These are phyloP conservation scores for Pegea sp. DNA, from an alignment of 23 tunicate species.

Conservation along the genomic window DNA sequence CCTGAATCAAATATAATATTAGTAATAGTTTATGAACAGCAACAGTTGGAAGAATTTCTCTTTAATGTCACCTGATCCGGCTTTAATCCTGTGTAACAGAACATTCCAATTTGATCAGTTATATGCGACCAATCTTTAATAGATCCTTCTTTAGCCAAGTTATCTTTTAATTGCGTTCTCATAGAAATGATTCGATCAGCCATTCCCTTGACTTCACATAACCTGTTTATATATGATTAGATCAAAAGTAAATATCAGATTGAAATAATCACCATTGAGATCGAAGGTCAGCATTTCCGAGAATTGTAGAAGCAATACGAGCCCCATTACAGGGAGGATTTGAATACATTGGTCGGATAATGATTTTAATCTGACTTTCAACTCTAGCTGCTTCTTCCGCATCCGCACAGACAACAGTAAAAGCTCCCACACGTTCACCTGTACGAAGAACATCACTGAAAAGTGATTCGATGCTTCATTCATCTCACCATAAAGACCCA, in stretches of 20 bases:
- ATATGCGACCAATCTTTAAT: constrained; percentile 69
- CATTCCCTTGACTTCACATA: constrained; percentile 76
- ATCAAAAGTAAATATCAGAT: not conserved
- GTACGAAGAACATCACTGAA: too few species aligned
- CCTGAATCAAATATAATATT: constrained; percentile 5
- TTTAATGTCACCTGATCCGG: constrained; percentile 29
- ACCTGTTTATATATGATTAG: constrained; percentile 7
- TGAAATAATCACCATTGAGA: constrained; percentile 20
- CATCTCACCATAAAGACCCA: constrained; percentile 76
- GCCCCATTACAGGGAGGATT: constrained; percentile 97
- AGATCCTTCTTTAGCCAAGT: constrained; percentile 64
- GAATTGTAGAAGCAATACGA: constrained; percentile 61
- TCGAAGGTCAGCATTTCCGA: constrained; percentile 29
- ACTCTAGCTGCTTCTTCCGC: constrained; percentile 77
- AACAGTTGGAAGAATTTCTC: not conserved
- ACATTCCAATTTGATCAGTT: constrained; percentile 93
- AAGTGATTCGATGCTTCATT: too few species aligned
- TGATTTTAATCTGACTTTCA: constrained; percentile 80
- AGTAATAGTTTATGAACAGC: not conserved
- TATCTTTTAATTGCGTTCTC: constrained; percentile 51
- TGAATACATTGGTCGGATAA: constrained; percentile 91
- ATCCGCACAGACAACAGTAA: constrained; percentile 76
- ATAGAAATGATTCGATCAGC: constrained; percentile 90
- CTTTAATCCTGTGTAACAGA: constrained; percentile 73
- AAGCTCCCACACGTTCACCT: constrained; percentile 88